Conservation (phyloP, 2,888 invertebrate genomes). For the Aelia acuminata region DNA sequence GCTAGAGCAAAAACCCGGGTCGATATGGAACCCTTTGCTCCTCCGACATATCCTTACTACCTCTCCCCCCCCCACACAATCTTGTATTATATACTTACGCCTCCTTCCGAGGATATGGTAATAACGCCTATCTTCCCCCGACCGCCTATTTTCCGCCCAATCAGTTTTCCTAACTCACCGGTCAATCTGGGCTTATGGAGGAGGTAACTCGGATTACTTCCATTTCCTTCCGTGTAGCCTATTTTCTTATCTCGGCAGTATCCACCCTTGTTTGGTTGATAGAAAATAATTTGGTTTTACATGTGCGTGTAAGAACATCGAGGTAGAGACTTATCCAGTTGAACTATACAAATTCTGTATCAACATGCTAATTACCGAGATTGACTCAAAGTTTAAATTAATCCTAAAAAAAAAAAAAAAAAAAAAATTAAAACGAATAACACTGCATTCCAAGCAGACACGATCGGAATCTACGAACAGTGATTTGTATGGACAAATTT, state of each 20-base stretch:
- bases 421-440: too few relatives aligned
- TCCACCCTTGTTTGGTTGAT: neutral
- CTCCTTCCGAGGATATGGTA: constrained; percentile 15
- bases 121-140: constrained; percentile 17
- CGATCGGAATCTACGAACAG: neutral
- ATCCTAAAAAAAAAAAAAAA: too few relatives aligned
- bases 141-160: constrained; percentile 39
- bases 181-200: constrained; percentile 31
- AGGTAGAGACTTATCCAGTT: neutral
- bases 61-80: neutral
- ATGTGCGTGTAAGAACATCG: neutral
- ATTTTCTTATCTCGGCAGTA: neutral
- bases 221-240: neutral
- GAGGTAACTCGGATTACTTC: neutral
- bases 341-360: too few relatives aligned
- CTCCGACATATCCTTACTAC: too few relatives aligned
- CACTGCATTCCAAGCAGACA: neutral
- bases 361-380: too few relatives aligned
- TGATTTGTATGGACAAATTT: constrained; percentile 38
- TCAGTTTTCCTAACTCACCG: constrained; percentile 33
- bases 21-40: constrained; percentile 5
- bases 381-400: too few relatives aligned
- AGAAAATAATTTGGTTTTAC: neutral
- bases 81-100: constrained; percentile 10
- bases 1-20: neutral